Evolutionary conservation across 1,140 invertebrate species (phyloP).

Genomic region (Acromyrmex echinatior): DNA sequence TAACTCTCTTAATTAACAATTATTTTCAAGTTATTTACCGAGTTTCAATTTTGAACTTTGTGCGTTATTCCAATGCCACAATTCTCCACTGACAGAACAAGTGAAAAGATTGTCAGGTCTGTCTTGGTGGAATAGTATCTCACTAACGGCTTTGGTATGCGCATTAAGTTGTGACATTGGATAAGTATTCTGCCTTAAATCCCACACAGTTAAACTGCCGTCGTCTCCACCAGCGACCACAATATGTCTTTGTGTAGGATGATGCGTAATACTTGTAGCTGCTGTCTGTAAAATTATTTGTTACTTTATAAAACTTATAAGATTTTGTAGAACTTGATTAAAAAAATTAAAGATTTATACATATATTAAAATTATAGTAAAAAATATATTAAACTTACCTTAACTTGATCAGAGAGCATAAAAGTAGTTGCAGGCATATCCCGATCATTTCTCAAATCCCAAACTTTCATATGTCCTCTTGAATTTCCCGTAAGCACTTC

Average conservation of each 20-base stretch:
- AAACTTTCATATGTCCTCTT: slow-evolving; percentile 95
- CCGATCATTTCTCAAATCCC: slow-evolving; percentile 91
- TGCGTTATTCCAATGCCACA: slow-evolving; percentile 94
- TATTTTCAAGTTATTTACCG: slow-evolving; percentile 70
- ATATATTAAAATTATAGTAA: slow-evolving; percentile 11
- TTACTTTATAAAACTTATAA: slow-evolving; percentile 15
- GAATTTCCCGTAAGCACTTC: slow-evolving; percentile 94
- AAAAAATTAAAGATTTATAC: background rate
- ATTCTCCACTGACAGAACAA: slow-evolving; percentile 92
- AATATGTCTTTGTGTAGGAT: slow-evolving; percentile 95
- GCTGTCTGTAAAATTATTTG: slow-evolving; percentile 85
- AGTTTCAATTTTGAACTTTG: slow-evolving; percentile 83
- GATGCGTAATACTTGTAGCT: slow-evolving; percentile 91
- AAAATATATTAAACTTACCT: slow-evolving; percentile 72
- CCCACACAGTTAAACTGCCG: slow-evolving; percentile 94
- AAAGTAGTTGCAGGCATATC: slow-evolving; percentile 89
- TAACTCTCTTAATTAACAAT: background rate
- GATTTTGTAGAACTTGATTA: background rate
- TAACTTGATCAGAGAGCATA: slow-evolving; percentile 89
- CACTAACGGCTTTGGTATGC: slow-evolving; percentile 91
- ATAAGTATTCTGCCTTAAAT: slow-evolving; percentile 93
- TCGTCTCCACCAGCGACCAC: slow-evolving; percentile 94
- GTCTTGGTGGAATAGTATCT: slow-evolving; percentile 94
- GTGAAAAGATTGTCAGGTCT: slow-evolving; percentile 94
- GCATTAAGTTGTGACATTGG: slow-evolving; percentile 93